Base-by-base conservation (phyloP, 2,888 invertebrate genomes). In the Ophion slaviceki region DNA sequence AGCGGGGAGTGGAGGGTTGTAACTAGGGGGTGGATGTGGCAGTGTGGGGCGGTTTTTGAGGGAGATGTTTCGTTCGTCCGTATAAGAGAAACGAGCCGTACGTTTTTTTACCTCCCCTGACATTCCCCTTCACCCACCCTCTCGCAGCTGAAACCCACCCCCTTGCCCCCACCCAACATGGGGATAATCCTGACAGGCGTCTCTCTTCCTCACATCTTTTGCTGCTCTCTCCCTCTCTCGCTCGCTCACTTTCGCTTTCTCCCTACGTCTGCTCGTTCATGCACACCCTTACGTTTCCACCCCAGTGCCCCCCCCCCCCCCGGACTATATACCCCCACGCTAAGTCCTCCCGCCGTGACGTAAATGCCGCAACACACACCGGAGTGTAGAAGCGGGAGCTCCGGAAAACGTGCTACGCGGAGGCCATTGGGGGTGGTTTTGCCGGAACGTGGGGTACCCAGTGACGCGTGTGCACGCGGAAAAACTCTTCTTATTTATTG, bases 381-480 rank as follows among this genome's bases (percentile, higher is more conserved):
- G 88, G 89, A 89, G 88, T 87, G 88, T 88, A 89, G 88, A 86
- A 90, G 74, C 61, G 24, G 82, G 62, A 79, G 59, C 70, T 61
- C 62, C 82, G 53, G 74, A 70, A 78, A 71, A 85, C 84, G 85
- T 81, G 74, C 67, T 77, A 64, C 62, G 53, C 11, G 62, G 80
- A 77, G 83, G 72, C 76, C 84, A 80, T 80, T 78, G 80, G 84
- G 86, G 78, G 82, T 80, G 76, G 84, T 82, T 83, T 87, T 87
- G 68, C 86, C 86, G 77, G 86, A 84, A 87, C 85, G 91, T 90
- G 91, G 91, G 91, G 92, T 90, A 91, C 91, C 88, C 93, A 93
- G 92, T 93, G 93, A 93, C 93, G 93, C 93, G 93, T 93, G 92
- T 92, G 93, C 92, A 92, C 93, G 92, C 92, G 92, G 93, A 90